Conservation (phyloP, 2,888 invertebrate species). For the Branchipolynoe longqiensis region DNA sequence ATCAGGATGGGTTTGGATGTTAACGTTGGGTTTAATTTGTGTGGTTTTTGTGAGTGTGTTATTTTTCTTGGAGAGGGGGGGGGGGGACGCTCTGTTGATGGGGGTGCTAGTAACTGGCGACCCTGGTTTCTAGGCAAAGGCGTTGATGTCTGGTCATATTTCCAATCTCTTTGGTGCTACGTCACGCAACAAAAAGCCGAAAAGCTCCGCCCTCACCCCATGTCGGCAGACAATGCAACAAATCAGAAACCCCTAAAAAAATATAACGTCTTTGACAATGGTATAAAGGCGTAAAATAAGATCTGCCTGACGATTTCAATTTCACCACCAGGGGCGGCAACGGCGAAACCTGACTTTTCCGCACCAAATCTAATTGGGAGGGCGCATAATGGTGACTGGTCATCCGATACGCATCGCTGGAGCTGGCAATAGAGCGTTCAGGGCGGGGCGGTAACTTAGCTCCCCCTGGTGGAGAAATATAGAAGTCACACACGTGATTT, state of each 20-base stretch:
- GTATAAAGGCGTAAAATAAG: conserved; percentile 33
- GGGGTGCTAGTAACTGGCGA: no score
- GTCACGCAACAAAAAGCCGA: not conserved
- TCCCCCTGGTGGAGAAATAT: not conserved
- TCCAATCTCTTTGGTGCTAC: not conserved
- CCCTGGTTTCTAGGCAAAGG: no score
- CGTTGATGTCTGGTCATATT: conserved; percentile 35
- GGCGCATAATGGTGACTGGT: conserved; percentile 9
- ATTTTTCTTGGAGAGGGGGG: no score
- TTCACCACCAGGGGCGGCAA: not conserved
- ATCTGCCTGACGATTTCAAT: conserved; percentile 14
- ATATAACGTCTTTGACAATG: not conserved
- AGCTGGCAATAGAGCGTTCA: not conserved
- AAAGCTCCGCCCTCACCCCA: no score
- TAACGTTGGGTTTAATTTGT: no score
- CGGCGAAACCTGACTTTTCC: conserved; percentile 30
- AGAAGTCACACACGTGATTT: no score
- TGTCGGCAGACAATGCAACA: no score
- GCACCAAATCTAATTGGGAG: conserved; percentile 11
- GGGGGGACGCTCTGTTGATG: no score
- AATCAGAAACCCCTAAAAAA: no score
- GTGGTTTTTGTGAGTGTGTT: no score
- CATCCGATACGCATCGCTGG: not conserved
- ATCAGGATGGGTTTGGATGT: no score
- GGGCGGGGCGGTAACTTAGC: not conserved